Conservation (phyloP, 2,888 invertebrate genomes). For the Drosophila meridionalis region DNA sequence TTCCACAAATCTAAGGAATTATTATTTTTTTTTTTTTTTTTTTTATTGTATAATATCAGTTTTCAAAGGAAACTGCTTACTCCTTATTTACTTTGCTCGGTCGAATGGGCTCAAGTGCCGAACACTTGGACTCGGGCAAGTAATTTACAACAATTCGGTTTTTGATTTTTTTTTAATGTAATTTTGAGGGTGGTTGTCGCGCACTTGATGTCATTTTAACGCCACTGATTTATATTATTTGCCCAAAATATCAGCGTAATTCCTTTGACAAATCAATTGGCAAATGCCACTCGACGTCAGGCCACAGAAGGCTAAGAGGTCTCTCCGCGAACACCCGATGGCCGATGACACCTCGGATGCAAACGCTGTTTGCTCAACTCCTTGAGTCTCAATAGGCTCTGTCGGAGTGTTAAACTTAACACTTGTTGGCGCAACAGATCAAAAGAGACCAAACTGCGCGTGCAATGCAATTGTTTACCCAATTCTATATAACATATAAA, state of each 20-base stretch:
- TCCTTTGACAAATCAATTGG: constrained; percentile 78
- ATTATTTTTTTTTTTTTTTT: background rate
- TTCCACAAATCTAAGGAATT: too few species aligned
- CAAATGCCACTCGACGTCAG: constrained; percentile 38
- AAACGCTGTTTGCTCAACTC: constrained; percentile 49
- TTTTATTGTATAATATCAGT: background rate
- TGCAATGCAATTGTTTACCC: constrained; percentile 11
- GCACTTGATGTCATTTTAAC: constrained; percentile 74
- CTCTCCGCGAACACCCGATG: constrained; percentile 50
- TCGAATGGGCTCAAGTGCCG: constrained; percentile 25
- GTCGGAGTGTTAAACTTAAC: constrained; percentile 36
- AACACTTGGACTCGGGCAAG: constrained; percentile 16
- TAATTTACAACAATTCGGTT: constrained; percentile 9
- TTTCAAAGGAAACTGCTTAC: constrained; percentile 6
- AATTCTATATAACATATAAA: too few species aligned
- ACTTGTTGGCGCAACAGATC: constrained; percentile 68
- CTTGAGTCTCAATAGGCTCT: constrained; percentile 43
- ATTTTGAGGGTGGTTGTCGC: constrained; percentile 60
- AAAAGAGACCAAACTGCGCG: constrained; percentile 44
- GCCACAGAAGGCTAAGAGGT: constrained; percentile 64
- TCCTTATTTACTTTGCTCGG: constrained; percentile 38
- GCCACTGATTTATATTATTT: constrained; percentile 68
- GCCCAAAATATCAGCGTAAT: constrained; percentile 70
- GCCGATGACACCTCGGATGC: constrained; percentile 52
- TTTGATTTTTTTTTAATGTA: constrained; percentile 2